phyloP scores from a whole-genome alignment of 2,797 vertebrate species.

The Chanos chanos region DNA sequence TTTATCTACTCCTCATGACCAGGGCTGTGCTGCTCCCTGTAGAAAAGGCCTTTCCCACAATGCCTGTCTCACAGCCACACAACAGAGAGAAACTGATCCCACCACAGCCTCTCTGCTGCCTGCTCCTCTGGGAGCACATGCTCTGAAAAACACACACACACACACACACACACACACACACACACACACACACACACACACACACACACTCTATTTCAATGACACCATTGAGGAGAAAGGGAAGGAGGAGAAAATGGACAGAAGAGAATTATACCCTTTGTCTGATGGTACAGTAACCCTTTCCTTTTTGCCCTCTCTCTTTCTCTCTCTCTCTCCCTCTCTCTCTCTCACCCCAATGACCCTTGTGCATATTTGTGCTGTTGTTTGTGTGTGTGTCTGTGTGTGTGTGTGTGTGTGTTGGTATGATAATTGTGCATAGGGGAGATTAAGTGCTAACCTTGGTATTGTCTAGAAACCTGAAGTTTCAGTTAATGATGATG shows the following conservation, averaged over 20 bases:
- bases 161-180: conserved; percentile 20
- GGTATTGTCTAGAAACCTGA: not conserved
- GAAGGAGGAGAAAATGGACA: too few species aligned
- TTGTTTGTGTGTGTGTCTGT: conserved; percentile 40
- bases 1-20: conserved; percentile 50
- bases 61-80: conserved; percentile 18
- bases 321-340: not conserved
- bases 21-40: too few species aligned
- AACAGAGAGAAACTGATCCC: conserved; percentile 49
- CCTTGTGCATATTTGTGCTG: too few species aligned
- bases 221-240: conserved; percentile 54
- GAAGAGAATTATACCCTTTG: too few species aligned
- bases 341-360: not conserved
- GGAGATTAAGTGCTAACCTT: conserved; percentile 11
- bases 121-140: conserved; percentile 16
- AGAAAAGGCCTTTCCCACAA: conserved; percentile 26
- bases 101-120: conserved; percentile 11
- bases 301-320: not conserved
- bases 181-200: conserved; percentile 2
- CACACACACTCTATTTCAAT: conserved; percentile 50
- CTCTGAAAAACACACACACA: conserved; percentile 23
- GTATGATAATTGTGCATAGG: conserved; percentile 9
- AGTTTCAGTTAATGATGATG: too few species aligned
- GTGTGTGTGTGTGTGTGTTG: conserved; percentile 36
- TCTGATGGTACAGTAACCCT: too few species aligned